Conservation (phyloP, 2,113 vertebrate species). For the Misgurnus mizolepis region DNA sequence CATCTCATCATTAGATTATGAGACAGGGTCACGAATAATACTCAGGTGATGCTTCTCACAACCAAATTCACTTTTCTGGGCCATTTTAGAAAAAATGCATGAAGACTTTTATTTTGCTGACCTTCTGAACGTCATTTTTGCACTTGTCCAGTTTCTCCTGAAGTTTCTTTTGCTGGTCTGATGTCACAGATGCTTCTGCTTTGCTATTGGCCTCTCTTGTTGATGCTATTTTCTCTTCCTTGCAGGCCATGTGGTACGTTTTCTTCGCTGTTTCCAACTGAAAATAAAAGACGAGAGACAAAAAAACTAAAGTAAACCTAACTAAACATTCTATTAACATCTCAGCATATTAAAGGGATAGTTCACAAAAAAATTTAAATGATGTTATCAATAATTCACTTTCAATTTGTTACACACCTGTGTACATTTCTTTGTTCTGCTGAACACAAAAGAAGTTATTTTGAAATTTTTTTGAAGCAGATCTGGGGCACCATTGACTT, state of each 20-base stretch:
- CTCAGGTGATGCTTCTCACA: too few species aligned
- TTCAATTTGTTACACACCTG: too few species aligned
- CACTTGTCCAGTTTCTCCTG: conserved; percentile 95
- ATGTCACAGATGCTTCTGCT: conserved; percentile 80
- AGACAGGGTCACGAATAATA: too few species aligned
- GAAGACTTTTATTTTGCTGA: conserved; percentile 52
- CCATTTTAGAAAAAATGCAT: neutral
- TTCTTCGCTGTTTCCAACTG: conserved; percentile 94
- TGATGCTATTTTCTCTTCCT: conserved; percentile 91
- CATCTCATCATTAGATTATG: too few species aligned
- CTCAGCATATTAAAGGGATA: too few species aligned
- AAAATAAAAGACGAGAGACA: neutral
- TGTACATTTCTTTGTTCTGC: too few species aligned
- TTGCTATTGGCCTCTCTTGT: conserved; percentile 88
- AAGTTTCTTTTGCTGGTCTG: conserved; percentile 93
- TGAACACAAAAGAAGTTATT: too few species aligned
- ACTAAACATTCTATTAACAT: neutral
- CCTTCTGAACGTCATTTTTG: conserved; percentile 94
- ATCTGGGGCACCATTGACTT: too few species aligned
- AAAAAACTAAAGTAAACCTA: neutral
- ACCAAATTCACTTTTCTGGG: too few species aligned
- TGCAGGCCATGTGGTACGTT: conserved; percentile 90
- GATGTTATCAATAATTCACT: too few species aligned
- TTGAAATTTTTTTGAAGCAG: too few species aligned
- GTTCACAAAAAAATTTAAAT: too few species aligned